These are phyloP conservation scores for Sebastes itinus DNA, from an alignment of 2,797 vertebrate species.

Conservation along the genomic window DNA sequence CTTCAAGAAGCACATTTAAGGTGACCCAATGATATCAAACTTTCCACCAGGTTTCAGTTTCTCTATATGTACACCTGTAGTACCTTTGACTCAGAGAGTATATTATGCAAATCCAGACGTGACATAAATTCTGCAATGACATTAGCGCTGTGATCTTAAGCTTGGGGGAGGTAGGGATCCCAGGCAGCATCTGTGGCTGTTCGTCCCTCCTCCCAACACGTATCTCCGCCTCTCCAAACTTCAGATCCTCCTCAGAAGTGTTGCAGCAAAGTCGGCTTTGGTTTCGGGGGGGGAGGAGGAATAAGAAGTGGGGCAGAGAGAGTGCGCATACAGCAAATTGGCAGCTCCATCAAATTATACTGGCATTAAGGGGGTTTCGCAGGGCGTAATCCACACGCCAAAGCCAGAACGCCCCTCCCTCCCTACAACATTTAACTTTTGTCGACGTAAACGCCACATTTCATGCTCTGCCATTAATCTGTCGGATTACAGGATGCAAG, in stretches of 20 bases:
- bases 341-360: constrained; percentile 86
- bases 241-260: constrained; percentile 72
- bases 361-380: constrained; percentile 81
- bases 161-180: constrained; percentile 48
- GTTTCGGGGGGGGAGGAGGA: constrained; percentile 37
- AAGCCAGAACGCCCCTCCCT: constrained; percentile 80
- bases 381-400: constrained; percentile 81
- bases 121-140: constrained; percentile 54
- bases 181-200: constrained; percentile 45
- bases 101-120: constrained; percentile 69
- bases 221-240: constrained; percentile 75
- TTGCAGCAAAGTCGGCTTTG: constrained; percentile 78
- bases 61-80: constrained; percentile 44
- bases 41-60: constrained; percentile 1
- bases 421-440: constrained; percentile 85
- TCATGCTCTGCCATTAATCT: constrained; percentile 88
- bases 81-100: constrained; percentile 48
- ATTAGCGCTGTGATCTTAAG: constrained; percentile 61
- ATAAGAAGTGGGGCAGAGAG: constrained; percentile 62
- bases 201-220: constrained; percentile 53
- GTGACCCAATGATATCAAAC: constrained; percentile 5
- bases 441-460: constrained; percentile 84
- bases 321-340: constrained; percentile 85
- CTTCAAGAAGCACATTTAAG: neutral
- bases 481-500: constrained; percentile 84